Evolutionary conservation across 64 coral and sea anemone species (phyloP).

Genomic region (Montipora cactus): DNA sequence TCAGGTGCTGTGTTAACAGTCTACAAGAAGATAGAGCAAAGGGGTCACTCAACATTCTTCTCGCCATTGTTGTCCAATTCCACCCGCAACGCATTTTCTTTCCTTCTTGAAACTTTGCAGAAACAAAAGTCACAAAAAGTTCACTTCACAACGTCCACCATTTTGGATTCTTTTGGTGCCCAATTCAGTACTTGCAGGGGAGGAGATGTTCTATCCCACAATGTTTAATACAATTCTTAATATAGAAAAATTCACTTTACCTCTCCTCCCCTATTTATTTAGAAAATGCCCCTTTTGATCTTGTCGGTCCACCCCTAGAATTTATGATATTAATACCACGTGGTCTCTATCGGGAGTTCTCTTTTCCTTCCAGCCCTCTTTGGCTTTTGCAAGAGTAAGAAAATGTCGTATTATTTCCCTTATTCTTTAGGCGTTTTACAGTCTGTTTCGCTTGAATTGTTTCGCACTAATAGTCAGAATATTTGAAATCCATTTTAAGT

Average conservation of each 20-base stretch:
- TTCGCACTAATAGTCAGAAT: neutral
- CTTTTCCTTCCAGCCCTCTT: slow-evolving; percentile 89
- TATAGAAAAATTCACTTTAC: neutral
- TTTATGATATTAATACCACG: slow-evolving; percentile 73
- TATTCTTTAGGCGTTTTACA: neutral
- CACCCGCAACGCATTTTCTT: neutral
- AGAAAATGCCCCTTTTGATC: slow-evolving; percentile 33
- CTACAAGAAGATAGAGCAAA: neutral
- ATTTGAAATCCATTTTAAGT: neutral
- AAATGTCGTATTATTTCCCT: neutral
- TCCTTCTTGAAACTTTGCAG: neutral
- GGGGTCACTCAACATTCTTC: neutral
- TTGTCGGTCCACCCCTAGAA: slow-evolving; percentile 61
- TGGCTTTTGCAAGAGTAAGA: slow-evolving; percentile 95
- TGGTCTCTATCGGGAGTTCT: slow-evolving; percentile 58
- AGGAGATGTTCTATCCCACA: neutral
- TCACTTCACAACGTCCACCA: neutral
- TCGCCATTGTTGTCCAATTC: neutral
- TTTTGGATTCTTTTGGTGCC: neutral
- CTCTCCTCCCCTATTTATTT: neutral
- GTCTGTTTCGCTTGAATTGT: neutral
- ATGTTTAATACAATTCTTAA: neutral
- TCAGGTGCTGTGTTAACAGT: neutral
- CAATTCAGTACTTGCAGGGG: neutral
- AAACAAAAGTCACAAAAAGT: neutral